Conservation (phyloP, 2,113 vertebrate genomes). For the Aphyosemion australe region DNA sequence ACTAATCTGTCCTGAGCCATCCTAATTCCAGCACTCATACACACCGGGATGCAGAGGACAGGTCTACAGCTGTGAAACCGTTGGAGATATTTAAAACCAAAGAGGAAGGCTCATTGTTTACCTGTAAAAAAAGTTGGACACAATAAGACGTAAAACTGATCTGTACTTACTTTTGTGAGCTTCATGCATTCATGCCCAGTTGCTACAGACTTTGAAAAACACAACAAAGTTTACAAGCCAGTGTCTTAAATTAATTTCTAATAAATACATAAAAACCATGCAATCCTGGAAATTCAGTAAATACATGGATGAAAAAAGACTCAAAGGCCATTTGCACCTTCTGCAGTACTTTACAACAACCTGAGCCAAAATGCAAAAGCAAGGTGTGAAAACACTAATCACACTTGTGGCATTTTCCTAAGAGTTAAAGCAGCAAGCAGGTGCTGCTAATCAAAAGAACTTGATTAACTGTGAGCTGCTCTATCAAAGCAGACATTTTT, state of each 20-base stretch:
- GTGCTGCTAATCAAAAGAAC: background rate
- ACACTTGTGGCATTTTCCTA: background rate
- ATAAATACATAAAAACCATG: too few relatives aligned
- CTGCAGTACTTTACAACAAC: background rate
- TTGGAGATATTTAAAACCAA: background rate
- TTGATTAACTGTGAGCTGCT: background rate
- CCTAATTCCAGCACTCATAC: slow-evolving; percentile 75
- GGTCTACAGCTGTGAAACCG: slow-evolving; percentile 22
- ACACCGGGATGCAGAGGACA: slow-evolving; percentile 46
- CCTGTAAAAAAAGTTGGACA: background rate
- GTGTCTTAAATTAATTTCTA: too few relatives aligned
- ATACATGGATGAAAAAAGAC: background rate
- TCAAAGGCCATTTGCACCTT: background rate
- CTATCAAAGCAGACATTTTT: too few relatives aligned
- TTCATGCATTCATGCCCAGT: background rate
- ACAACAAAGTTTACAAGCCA: background rate
- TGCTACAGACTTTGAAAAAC: background rate
- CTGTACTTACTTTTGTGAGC: background rate
- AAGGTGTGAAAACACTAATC: background rate
- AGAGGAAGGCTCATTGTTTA: background rate
- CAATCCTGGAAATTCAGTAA: too few relatives aligned
- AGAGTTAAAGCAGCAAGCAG: background rate
- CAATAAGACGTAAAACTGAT: background rate
- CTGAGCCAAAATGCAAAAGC: background rate
- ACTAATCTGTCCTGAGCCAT: slow-evolving; percentile 80